Conservation (phyloP, 2,888 invertebrate genomes). For the Aspidapion aeneum region DNA sequence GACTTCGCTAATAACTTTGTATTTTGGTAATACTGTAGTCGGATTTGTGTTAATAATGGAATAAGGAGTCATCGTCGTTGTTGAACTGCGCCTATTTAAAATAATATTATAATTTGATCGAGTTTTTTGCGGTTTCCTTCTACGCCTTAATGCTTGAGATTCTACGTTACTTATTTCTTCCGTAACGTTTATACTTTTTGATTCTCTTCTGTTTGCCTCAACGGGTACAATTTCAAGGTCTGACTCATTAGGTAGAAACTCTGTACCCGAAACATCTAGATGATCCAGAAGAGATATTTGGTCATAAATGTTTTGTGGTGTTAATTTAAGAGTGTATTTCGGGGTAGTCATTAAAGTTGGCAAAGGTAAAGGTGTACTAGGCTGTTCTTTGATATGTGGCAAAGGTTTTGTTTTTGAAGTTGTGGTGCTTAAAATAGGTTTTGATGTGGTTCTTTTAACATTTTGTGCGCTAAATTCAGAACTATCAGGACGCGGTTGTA, state of each 20-base stretch:
- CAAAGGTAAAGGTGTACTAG: constrained; percentile 14
- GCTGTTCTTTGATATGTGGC: not conserved
- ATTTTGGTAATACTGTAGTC: constrained; percentile 33
- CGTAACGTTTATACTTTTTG: constrained; percentile 11
- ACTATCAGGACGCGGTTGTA: too few relatives aligned
- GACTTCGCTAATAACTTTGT: constrained; percentile 39
- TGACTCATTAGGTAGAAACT: not conserved
- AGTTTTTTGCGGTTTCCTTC: constrained; percentile 13
- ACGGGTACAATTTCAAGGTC: not conserved
- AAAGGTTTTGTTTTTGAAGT: not conserved
- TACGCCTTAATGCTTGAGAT: constrained; percentile 21
- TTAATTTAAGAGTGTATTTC: constrained; percentile 36
- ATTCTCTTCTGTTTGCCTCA: constrained; percentile 6
- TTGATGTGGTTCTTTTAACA: not conserved
- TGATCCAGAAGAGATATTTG: constrained; percentile 37
- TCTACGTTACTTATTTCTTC: constrained; percentile 10
- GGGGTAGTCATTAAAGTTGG: constrained; percentile 37
- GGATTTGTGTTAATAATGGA: constrained; percentile 14
- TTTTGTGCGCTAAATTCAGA: too few relatives aligned
- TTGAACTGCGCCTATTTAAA: constrained; percentile 26
- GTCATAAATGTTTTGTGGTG: constrained; percentile 41
- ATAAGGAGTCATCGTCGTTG: constrained; percentile 20
- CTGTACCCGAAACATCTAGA: constrained; percentile 16
- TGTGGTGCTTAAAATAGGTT: not conserved
- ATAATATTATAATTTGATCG: constrained; percentile 25